Percentiles rank a stretch among this genome's conserved stretches.
Evolutionary conservation across 2,797 vertebrate species (phyloP).

Genomic region (Chiroxiphia lanceolata): DNA sequence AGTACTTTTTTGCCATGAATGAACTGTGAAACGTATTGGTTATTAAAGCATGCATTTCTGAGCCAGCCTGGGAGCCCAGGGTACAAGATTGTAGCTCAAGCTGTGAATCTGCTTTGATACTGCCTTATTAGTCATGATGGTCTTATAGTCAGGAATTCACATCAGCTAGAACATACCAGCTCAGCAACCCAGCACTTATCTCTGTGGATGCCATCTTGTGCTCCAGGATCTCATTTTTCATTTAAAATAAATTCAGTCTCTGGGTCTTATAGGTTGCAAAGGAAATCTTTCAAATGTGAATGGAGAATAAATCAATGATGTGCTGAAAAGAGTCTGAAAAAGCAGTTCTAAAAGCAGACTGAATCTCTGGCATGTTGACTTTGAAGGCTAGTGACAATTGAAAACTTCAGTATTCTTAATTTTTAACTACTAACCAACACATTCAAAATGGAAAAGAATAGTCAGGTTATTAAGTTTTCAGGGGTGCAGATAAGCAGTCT

Average conservation of each 20-base stretch:
- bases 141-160: constrained; percentile 59
- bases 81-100: constrained; percentile 57
- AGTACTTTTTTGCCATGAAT: constrained; percentile 7
- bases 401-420: background rate
- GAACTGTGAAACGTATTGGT: constrained; percentile 61
- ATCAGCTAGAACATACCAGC: constrained; percentile 46
- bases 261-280: constrained; percentile 52
- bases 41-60: constrained; percentile 62
- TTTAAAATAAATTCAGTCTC: constrained; percentile 64
- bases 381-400: background rate
- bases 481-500: background rate
- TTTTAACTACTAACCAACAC: constrained; percentile 18
- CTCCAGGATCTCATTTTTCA: constrained; percentile 62
- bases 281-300: constrained; percentile 53
- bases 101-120: constrained; percentile 56
- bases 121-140: constrained; percentile 58
- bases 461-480: background rate
- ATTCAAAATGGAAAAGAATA: background rate
- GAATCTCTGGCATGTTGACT: background rate
- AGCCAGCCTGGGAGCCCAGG: constrained; percentile 56
- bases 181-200: constrained; percentile 64
- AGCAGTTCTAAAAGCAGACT: constrained; percentile 38
- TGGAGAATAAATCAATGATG: constrained; percentile 46
- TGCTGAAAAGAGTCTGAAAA: constrained; percentile 32
- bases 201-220: constrained; percentile 54